Percentiles rank a stretch among this genome's conserved stretches.
These are phyloP conservation scores for Hydrozoanthus tunicans DNA, from an alignment of 64 coral and sea anemone species.

Conservation along the genomic window DNA sequence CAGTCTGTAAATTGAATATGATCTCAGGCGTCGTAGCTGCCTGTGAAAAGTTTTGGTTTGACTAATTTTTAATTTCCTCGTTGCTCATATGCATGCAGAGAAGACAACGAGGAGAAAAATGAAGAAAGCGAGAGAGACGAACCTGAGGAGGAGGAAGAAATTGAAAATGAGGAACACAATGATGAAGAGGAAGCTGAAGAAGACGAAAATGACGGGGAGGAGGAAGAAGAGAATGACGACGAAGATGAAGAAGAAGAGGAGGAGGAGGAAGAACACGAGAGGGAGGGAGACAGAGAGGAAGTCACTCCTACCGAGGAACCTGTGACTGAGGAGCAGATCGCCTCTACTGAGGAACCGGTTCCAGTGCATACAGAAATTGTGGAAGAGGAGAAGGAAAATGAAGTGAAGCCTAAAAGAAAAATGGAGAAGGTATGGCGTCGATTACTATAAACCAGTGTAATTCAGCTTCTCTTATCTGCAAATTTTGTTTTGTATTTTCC, in stretches of 20 bases:
- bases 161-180: neutral
- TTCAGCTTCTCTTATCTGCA: too few species aligned
- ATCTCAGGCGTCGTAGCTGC: too few species aligned
- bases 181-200: neutral
- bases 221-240: neutral
- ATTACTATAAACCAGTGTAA: neutral
- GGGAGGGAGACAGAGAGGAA: neutral
- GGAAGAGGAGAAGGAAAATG: conserved; percentile 6
- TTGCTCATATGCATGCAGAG: too few species aligned
- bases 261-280: neutral
- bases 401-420: neutral
- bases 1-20: too few species aligned
- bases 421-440: neutral
- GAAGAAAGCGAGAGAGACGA: neutral
- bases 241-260: conserved; percentile 4
- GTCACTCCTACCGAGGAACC: neutral
- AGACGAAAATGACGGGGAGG: neutral
- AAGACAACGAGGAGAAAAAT: neutral
- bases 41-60: neutral
- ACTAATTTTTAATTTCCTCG: too few species aligned
- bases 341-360: neutral
- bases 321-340: neutral
- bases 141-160: neutral
- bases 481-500: too few species aligned
- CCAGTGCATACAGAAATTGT: neutral